Base-by-base conservation (phyloP, 2,797 vertebrate genomes). In the Thalassophryne amazonica region DNA sequence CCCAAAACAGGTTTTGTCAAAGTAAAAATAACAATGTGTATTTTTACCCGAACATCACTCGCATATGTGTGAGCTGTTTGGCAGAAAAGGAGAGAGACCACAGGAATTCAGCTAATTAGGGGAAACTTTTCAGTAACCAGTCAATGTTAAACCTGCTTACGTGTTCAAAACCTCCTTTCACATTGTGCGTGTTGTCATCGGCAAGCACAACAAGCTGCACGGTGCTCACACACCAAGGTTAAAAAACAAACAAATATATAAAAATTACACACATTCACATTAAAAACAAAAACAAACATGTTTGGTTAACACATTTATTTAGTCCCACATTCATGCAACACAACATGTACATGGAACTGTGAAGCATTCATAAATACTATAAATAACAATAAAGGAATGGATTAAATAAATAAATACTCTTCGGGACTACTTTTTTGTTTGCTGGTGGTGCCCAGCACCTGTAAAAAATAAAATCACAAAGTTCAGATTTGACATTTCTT, bases 331-430 rank as follows among this genome's bases (percentile, higher is more conserved):
- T 76, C 57, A 57, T 70, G 49, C 72, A 68, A 53, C 34, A 31
- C 19, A 30, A 28, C 9, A 67, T 75, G 43, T 77, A 83, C 68
- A 77, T 48, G 33, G 36, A 46, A 63, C 57, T 56, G 59, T 50
- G 56, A 68, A 68, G 43, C 62, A 63, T 78, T 23, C 34, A 90
- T 89, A 90, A 90, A 91, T 89, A 88, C 61, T 57, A 89, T 88
- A 89, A 89, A 91, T 91, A 88, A 83, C 64, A 86, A 78, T 31
- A 57, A 77, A 81, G 76, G 57, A 81, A 70, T 75, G 59, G 38
- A 61, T 75, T 89, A 88, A 89, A 91, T 91, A 90, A 92, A 92
- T 91, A 91, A 89, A 91, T 90, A 89, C 59, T 60, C 52, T 50
- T 58, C 67, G 66, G 63, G 58, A 69, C 42, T 45, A 35, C 10